Percentiles rank a stretch among this genome's conserved stretches.
phyloP scores from a whole-genome alignment of 2,113 vertebrate species.

The Clarias gariepinus region DNA sequence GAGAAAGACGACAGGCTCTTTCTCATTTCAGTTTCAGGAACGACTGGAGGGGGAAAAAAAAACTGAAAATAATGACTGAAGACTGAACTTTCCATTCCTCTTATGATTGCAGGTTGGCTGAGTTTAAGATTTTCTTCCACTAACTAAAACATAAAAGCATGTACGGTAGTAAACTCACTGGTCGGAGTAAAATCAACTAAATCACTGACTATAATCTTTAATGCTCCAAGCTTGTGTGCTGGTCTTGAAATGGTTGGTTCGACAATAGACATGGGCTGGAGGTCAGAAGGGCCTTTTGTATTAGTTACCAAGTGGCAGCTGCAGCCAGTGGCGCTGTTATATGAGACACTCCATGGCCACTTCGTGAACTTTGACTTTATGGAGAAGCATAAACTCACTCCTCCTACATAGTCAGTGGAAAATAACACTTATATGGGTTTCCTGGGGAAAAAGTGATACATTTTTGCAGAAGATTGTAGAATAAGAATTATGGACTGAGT shows the following conservation, averaged over 20 bases:
- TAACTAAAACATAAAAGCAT: slow-evolving; percentile 34
- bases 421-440: not conserved
- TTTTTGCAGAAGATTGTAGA: not conserved
- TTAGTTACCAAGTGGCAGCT: slow-evolving; percentile 52
- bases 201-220: not conserved
- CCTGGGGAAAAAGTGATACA: not conserved
- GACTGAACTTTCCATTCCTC: slow-evolving; percentile 39
- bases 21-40: not conserved
- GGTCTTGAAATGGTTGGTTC: slow-evolving; percentile 17
- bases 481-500: not conserved
- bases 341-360: slow-evolving; percentile 39
- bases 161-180: slow-evolving; percentile 1
- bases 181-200: not conserved
- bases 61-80: not conserved
- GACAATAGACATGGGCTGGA: slow-evolving; percentile 14
- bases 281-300: slow-evolving; percentile 46
- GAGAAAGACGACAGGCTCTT: not conserved
- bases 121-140: not conserved
- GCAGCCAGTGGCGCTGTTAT: slow-evolving; percentile 40
- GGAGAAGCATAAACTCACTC: slow-evolving; percentile 2
- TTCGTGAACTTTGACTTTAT: slow-evolving; percentile 51
- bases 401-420: slow-evolving; percentile 22
- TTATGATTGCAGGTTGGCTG: slow-evolving; percentile 24
- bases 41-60: not conserved
- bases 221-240: slow-evolving; percentile 19